Evolutionary conservation across 2,797 vertebrate genomes (phyloP), one percentile per base, ranked within the genome.

Genomic region (Oreonectes daqikongensis): DNA sequence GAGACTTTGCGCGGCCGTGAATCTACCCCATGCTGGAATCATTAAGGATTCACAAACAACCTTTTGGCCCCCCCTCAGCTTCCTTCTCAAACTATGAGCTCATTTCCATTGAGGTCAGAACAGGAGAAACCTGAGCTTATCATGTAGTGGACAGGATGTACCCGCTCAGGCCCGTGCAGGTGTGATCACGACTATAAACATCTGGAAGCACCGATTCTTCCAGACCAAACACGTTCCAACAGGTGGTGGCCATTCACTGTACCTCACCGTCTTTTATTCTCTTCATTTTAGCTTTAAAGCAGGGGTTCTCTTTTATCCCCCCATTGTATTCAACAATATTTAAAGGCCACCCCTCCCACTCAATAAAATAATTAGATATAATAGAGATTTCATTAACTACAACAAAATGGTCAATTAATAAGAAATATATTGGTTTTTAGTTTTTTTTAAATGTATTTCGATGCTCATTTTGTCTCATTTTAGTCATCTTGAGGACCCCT

Each of bases 41-140:
- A 64, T 77, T 77, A 64, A 42, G 15, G 14, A 63, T 63, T 64
- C 32, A 22, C 75, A 77, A 63, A 77, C 75, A 69, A 63, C 9
- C 22, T 18, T 38, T 35, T 50, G 5, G 52, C 40, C 30, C 74
- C 40, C 59, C 65, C 59, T 55, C n/a, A 3, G 67, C 48, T 64
- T 77, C 67, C 75, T 63, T 64, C 59, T 77, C n/a, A 26, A 38
- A 76, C 73, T 59, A 76, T 76, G 30, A 22, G 59, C 20, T 69
- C 42, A 77, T 77, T 77, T 77, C 68, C 68, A 64, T 44, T 30
- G 68, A 70, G 68, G 35, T 77, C 57, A 44, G 32, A 20, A 22
- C 48, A 15, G 66, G 46, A 46, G 67, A 63, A 77, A 77, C 57
- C 46, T 50, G 66, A 77, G 75, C 57, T 70, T 77, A 64, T 77